Evolutionary conservation across 23 tunicate genomes (phyloP), one percentile per base, ranked within the genome.

Genomic region (Clavelina lepadiformis): DNA sequence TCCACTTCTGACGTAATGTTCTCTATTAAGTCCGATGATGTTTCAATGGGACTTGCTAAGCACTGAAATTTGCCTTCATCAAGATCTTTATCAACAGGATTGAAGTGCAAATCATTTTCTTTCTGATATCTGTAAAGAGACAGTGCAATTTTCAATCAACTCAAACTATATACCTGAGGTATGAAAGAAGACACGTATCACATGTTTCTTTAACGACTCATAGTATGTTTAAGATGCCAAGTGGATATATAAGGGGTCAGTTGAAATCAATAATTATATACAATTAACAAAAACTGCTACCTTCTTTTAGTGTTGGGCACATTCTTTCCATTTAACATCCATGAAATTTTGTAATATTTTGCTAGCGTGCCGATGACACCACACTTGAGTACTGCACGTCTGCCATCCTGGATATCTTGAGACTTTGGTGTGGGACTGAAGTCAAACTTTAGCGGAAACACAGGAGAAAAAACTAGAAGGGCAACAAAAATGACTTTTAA

Each of bases 1-100:
- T 3, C 3, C 46, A 26, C 72, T 5, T 46, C 35, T 23, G 72
- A 66, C 6, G 4, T n/a, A n/a, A n/a, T n/a, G n/a, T n/a, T n/a
- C n/a, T n/a, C n/a, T n/a, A n/a, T n/a, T n/a, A n/a, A n/a, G n/a
- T n/a, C n/a, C n/a, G n/a, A n/a, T n/a, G n/a, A n/a, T n/a, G n/a
- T n/a, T n/a, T n/a, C n/a, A n/a, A n/a, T n/a, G n/a, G n/a, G n/a
- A n/a, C n/a, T n/a, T 23, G 72, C 72, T 4, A 45, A 5, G 35
- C 72, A 66, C 35, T 66, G 72, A 46, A 66, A 66, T 37, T 66
- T 23, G 24, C 47, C 29, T 20, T 20, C 29, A 66, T 66, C 72
- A 23, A 46, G 29, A 22, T 28, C 4, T 23, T 44, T 31, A 28
- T 66, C 45, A 46, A 66, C 26, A 25, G 56, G 57, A 22, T 23